These are phyloP conservation scores for Exephanes ischioxanthus DNA, from an alignment of 2,888 invertebrate genomes.

Conservation along the genomic window DNA sequence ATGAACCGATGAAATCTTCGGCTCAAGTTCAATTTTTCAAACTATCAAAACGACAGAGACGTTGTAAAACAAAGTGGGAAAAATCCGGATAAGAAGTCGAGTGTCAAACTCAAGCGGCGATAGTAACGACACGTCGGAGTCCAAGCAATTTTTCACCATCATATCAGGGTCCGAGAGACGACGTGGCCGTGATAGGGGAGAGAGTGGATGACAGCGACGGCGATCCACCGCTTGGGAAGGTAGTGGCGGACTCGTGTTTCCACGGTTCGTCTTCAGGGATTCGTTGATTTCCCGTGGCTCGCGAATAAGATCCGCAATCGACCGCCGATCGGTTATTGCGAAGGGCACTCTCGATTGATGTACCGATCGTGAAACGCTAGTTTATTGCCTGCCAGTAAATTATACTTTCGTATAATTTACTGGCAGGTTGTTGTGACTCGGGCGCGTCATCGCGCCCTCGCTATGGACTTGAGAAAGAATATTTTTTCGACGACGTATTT, in stretches of 20 bases:
- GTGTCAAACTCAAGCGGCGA: slow-evolving; percentile 9
- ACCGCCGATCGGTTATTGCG: slow-evolving; percentile 11
- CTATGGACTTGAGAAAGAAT: not conserved
- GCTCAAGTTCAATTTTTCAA: slow-evolving; percentile 21
- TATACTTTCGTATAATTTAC: not conserved
- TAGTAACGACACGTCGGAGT: slow-evolving; percentile 40
- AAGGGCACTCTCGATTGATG: slow-evolving; percentile 36
- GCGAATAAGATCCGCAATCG: slow-evolving; percentile 51
- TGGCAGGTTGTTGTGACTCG: not conserved
- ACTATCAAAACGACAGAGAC: slow-evolving; percentile 14
- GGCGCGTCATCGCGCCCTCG: too few species aligned
- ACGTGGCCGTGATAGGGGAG: slow-evolving; percentile 9
- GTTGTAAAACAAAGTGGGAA: slow-evolving; percentile 3
- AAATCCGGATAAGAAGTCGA: slow-evolving; percentile 13
- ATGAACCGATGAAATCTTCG: not conserved
- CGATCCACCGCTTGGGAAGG: slow-evolving; percentile 36
- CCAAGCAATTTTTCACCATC: slow-evolving; percentile 64
- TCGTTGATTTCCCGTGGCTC: slow-evolving; percentile 68
- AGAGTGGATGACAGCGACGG: slow-evolving; percentile 30
- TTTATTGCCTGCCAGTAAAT: too few species aligned
- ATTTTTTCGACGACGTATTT: too few species aligned
- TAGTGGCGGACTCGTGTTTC: slow-evolving; percentile 54
- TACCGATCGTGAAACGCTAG: slow-evolving; percentile 34
- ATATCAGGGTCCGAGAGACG: slow-evolving; percentile 47
- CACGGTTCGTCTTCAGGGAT: slow-evolving; percentile 56